Percentiles rank a stretch among this genome's conserved stretches.
Conservation (phyloP, 2,888 invertebrate genomes). For the Apodemia mormo region DNA sequence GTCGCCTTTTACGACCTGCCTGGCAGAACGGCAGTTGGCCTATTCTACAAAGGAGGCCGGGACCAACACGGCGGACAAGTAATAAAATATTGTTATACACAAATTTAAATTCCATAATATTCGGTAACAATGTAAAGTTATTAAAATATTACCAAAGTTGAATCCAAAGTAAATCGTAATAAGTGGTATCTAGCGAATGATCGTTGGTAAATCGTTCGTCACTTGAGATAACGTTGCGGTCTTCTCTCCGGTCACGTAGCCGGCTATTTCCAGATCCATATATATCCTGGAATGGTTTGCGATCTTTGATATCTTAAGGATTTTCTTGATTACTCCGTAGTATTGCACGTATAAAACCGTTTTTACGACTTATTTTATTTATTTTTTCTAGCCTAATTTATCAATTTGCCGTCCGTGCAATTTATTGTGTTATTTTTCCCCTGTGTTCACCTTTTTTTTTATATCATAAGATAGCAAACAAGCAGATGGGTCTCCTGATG, state of each 20-base stretch:
- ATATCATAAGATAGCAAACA: too few relatives aligned
- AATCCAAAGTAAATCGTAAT: slow-evolving; percentile 10
- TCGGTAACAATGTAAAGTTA: neutral
- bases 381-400: too few relatives aligned
- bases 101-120: neutral
- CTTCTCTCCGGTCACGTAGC: slow-evolving; percentile 19
- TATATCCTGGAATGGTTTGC: slow-evolving; percentile 12
- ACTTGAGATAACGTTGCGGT: slow-evolving; percentile 10
- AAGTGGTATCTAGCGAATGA: slow-evolving; percentile 14
- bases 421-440: too few relatives aligned
- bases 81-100: too few relatives aligned
- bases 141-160: slow-evolving; percentile 9
- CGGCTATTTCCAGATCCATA: slow-evolving; percentile 16
- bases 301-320: slow-evolving; percentile 8
- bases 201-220: slow-evolving; percentile 13
- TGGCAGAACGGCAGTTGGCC: too few relatives aligned
- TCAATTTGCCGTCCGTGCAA: too few relatives aligned
- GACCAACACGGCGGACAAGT: too few relatives aligned
- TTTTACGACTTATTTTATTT: neutral
- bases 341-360: neutral
- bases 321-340: slow-evolving; percentile 11
- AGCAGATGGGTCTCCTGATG: too few relatives aligned
- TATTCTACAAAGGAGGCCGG: too few relatives aligned
- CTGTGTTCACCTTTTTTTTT: too few relatives aligned
- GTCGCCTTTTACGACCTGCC: too few relatives aligned